These are phyloP conservation scores for Melanchra persicariae DNA, from an alignment of 2,888 invertebrate species.

Conservation along the genomic window DNA sequence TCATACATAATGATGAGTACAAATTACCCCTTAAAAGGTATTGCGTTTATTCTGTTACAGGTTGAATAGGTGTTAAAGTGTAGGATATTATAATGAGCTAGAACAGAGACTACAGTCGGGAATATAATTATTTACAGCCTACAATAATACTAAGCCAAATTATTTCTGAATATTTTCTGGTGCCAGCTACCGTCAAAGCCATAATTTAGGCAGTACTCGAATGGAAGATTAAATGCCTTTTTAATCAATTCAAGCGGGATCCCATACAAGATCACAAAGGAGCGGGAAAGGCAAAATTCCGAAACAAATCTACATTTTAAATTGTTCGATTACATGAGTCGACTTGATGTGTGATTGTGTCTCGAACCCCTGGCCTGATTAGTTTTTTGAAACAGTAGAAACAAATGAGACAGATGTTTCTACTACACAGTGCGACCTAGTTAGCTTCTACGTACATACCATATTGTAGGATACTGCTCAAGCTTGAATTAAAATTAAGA, in stretches of 20 bases:
- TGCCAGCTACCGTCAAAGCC: not conserved
- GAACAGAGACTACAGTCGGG: no score
- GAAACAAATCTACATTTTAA: conserved; percentile 49
- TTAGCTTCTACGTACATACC: not conserved
- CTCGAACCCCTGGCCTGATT: conserved; percentile 33
- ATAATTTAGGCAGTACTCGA: conserved; percentile 1
- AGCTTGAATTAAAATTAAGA: not conserved
- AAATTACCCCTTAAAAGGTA: no score
- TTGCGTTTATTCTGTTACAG: no score
- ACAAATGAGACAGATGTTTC: conserved; percentile 2
- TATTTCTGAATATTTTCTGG: not conserved
- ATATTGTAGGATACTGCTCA: not conserved
- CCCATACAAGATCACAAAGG: conserved; percentile 11
- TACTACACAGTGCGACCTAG: not conserved
- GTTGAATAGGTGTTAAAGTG: not conserved
- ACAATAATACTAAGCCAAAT: not conserved
- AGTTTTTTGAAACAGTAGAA: conserved; percentile 26
- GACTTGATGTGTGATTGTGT: conserved; percentile 17
- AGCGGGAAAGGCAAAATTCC: conserved; percentile 39
- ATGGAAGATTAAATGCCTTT: conserved; percentile 7
- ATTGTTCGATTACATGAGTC: conserved; percentile 21
- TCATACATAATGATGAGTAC: no score
- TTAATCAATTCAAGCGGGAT: conserved; percentile 33
- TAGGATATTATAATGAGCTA: no score
- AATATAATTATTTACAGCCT: not conserved